Conservation (phyloP, 2,113 vertebrate genomes). For the Scortum barcoo region DNA sequence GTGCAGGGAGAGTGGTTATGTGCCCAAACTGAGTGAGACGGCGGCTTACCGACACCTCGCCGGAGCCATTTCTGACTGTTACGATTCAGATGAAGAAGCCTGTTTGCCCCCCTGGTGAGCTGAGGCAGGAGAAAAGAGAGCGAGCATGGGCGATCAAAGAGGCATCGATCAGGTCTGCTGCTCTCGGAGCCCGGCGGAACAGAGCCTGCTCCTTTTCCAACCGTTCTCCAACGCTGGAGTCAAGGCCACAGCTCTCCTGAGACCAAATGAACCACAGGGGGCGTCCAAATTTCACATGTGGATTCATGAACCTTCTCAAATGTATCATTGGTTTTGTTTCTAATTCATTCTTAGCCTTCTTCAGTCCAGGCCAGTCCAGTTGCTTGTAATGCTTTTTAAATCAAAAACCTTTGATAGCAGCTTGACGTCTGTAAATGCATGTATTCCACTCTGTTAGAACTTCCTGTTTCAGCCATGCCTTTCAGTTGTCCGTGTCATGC, state of each 20-base stretch:
- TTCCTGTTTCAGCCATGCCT: too few species aligned
- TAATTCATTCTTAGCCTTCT: neutral
- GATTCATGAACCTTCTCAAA: constrained; percentile 27
- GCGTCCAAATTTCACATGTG: constrained; percentile 18
- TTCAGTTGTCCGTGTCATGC: too few species aligned
- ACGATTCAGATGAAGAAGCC: constrained; percentile 69
- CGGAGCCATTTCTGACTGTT: constrained; percentile 65
- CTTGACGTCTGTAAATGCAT: neutral
- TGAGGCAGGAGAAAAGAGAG: constrained; percentile 56
- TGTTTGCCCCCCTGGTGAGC: constrained; percentile 55
- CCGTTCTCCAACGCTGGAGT: constrained; percentile 28
- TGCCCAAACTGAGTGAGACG: constrained; percentile 50
- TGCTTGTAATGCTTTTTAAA: neutral
- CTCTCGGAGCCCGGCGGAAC: constrained; percentile 42
- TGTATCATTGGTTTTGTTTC: constrained; percentile 12
- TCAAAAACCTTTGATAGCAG: too few species aligned
- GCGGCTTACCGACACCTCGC: constrained; percentile 60
- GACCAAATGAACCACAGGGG: neutral
- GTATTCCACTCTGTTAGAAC: neutral
- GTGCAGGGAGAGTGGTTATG: constrained; percentile 33
- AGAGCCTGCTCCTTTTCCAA: constrained; percentile 42
- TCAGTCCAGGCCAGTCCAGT: too few species aligned
- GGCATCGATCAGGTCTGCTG: constrained; percentile 69
- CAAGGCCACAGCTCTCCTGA: constrained; percentile 30
- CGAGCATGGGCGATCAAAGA: constrained; percentile 65